Conservation (phyloP, 2,113 vertebrate genomes). For the Motacilla tschutschensis region DNA sequence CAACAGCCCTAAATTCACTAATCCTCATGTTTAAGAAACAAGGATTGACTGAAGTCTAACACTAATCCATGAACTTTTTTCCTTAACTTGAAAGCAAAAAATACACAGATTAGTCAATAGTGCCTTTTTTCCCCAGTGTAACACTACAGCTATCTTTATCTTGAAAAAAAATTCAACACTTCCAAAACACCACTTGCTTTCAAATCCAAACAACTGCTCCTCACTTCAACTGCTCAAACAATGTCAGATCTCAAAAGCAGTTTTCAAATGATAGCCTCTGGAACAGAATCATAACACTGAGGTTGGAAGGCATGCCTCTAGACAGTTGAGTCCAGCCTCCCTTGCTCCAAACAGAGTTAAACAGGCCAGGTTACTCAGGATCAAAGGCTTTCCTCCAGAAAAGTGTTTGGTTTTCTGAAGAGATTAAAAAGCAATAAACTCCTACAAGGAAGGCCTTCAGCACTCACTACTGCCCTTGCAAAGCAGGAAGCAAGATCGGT, state of each 20-base stretch:
- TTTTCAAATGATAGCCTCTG: background rate
- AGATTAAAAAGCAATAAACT: background rate
- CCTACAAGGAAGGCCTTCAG: background rate
- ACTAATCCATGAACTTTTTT: background rate
- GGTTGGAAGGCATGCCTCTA: background rate
- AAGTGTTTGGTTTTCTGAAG: background rate
- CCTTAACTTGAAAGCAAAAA: background rate
- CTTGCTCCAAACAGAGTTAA: background rate
- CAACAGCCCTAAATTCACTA: background rate
- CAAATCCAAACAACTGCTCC: background rate
- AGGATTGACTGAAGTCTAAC: background rate
- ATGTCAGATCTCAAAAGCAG: background rate
- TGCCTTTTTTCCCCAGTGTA: background rate
- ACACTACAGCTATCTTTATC: background rate
- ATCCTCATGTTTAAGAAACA: background rate
- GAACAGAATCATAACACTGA: background rate
- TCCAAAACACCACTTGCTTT: background rate
- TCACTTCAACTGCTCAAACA: background rate
- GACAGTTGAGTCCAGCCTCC: background rate
- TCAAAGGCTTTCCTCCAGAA: background rate
- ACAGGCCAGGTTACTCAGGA: background rate
- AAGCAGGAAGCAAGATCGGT: background rate
- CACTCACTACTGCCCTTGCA: background rate
- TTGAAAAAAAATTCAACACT: background rate
- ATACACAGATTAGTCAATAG: background rate